These are phyloP conservation scores for Anodontia alba DNA, from an alignment of 2,888 invertebrate species.

Conservation along the genomic window DNA sequence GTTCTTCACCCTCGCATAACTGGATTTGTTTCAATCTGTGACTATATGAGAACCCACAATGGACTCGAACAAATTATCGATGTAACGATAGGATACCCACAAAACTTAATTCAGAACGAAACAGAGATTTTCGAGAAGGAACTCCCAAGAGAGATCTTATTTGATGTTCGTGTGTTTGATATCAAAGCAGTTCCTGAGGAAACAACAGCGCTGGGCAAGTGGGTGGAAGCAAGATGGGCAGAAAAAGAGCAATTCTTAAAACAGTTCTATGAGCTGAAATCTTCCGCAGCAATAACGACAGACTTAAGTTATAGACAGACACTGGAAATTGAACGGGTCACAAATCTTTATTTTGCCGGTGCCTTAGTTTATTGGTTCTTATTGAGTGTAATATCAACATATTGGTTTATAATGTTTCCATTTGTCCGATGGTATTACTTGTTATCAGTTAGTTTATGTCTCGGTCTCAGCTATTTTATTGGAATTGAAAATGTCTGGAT, in stretches of 20 bases:
- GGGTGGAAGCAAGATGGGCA: slow-evolving; percentile 84
- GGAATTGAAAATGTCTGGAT: slow-evolving; percentile 9
- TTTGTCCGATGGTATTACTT: slow-evolving; percentile 19
- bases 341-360: slow-evolving; percentile 31
- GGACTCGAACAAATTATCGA: slow-evolving; percentile 92
- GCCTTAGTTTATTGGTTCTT: slow-evolving; percentile 32
- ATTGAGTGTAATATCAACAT: background rate
- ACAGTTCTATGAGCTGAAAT: slow-evolving; percentile 64
- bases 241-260: slow-evolving; percentile 84
- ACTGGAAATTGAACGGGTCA: slow-evolving; percentile 32
- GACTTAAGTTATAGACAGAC: slow-evolving; percentile 13
- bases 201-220: slow-evolving; percentile 64
- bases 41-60: slow-evolving; percentile 85
- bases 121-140: slow-evolving; percentile 90
- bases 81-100: slow-evolving; percentile 92
- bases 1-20: slow-evolving; percentile 94
- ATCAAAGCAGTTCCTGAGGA: slow-evolving; percentile 63
- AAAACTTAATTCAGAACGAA: slow-evolving; percentile 91
- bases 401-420: slow-evolving; percentile 11
- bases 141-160: slow-evolving; percentile 91
- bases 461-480: background rate
- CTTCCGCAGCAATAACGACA: background rate
- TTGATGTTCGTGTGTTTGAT: slow-evolving; percentile 88
- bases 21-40: slow-evolving; percentile 87
- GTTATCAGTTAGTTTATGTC: background rate